Base-by-base conservation (phyloP, 1,140 invertebrate species). In the Apocrypta bakeri region DNA sequence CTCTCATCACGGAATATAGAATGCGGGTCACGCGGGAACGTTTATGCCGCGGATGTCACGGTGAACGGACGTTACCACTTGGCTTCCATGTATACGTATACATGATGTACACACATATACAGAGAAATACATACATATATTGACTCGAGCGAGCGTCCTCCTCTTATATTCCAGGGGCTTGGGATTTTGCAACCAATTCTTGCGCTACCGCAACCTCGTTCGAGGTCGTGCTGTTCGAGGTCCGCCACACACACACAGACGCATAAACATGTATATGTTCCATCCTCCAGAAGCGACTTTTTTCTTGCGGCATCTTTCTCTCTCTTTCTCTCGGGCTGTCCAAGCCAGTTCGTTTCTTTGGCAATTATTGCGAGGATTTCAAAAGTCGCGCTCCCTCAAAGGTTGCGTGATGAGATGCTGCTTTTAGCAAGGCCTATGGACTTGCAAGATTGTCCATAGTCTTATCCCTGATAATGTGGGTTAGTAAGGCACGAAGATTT, bases 11-110 rank as follows among this genome's bases (percentile, higher is more conserved):
- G n/a, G 27, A 64, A 74, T 82, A 78, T 72, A 63, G 40, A 42
- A 72, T 79, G 76, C 27, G 82, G 77, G 80, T 79, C 61, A 79
- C 75, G 79, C 25, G 76, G 63, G 33, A 66, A n/a, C 76, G 25
- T 78, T 68, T 78, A 40, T 78, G 33, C 76, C 76, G 84, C 86
- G 86, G 85, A 87, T 88, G 85, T 89, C 85, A 86, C 85, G 84
- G 85, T 88, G 85, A 89, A 87, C 87, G 87, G 86, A 86, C 86
- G 84, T 86, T 85, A 78, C 85, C 84, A 84, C 83, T 42, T 42
- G 40, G 40, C 40, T 42, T 42, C 11, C 40, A 42, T 42, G 40
- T 14, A 4, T 42, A 12, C 11, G 9, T 42, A 12, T 42, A 42
- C 83, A 73, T 83, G 82, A 81, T 87, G 83, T 86, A 12, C 72